phyloP scores from a whole-genome alignment of 2,113 vertebrate genomes.

The Microcebus lehilahytsara region DNA sequence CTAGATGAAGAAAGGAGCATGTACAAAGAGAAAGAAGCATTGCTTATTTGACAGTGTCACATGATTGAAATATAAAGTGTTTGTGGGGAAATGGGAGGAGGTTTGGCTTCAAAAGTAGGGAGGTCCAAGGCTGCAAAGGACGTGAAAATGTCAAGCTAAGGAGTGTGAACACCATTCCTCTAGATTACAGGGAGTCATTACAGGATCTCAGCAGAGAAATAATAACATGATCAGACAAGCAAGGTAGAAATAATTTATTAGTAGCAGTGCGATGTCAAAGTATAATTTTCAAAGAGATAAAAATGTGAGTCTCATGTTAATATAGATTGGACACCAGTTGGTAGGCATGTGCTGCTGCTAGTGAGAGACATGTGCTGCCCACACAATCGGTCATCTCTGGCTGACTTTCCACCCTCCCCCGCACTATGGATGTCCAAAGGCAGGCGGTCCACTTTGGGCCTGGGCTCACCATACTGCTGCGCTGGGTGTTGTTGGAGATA shows the following conservation, averaged over 20 bases:
- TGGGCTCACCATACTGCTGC: conserved; percentile 88
- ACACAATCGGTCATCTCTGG: fast-evolving
- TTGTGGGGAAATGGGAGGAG: background rate
- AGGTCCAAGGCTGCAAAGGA: background rate
- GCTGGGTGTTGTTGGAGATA: conserved; percentile 86
- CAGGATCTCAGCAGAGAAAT: background rate
- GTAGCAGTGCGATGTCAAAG: background rate
- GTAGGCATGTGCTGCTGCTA: too few relatives aligned
- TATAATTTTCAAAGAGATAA: background rate
- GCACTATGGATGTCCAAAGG: conserved; percentile 71
- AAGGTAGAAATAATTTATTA: conserved; percentile 3
- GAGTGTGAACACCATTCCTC: background rate
- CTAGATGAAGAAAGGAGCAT: background rate
- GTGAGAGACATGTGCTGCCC: background rate
- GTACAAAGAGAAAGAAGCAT: background rate
- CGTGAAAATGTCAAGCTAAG: background rate
- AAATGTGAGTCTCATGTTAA: background rate
- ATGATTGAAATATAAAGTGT: background rate
- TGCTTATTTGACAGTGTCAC: background rate
- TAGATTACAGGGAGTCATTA: background rate
- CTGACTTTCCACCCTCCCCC: background rate
- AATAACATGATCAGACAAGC: background rate
- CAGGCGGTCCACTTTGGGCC: conserved; percentile 85
- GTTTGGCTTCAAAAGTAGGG: background rate
- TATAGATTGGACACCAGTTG: background rate